A percentile compares a stretch with the other conserved stretches of the same genome.
These are phyloP conservation scores for Malachius bipustulatus DNA, from an alignment of 2,888 invertebrate species.

Conservation along the genomic window DNA sequence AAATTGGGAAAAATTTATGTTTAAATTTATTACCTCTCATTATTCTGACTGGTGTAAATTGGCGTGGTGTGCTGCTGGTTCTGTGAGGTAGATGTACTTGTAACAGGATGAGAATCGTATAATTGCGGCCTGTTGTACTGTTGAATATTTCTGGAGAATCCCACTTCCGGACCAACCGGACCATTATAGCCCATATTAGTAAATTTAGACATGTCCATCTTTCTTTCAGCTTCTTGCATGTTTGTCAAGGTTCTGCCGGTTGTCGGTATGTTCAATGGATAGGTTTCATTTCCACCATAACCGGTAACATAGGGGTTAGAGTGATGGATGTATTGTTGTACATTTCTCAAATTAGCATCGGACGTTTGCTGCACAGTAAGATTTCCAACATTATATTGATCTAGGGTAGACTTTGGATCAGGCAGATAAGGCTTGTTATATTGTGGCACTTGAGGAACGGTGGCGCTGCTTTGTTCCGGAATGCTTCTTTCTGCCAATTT, in stretches of 20 bases:
- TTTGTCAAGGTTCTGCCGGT: slow-evolving; percentile 18
- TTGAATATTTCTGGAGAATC: slow-evolving; percentile 25
- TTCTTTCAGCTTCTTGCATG: slow-evolving; percentile 23
- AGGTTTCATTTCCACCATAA: slow-evolving; percentile 18
- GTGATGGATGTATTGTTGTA: slow-evolving; percentile 1
- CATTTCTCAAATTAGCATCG: neutral
- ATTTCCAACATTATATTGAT: slow-evolving; percentile 5
- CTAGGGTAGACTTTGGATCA: slow-evolving; percentile 25
- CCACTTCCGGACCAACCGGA: slow-evolving; percentile 27
- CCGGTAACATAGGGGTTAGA: neutral
- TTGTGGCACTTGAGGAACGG: slow-evolving; percentile 13
- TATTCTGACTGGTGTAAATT: slow-evolving; percentile 11
- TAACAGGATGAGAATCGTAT: slow-evolving; percentile 16
- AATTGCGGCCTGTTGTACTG: slow-evolving; percentile 21
- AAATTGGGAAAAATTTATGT: no score
- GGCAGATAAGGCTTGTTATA: slow-evolving; percentile 25
- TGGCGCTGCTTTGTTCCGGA: neutral
- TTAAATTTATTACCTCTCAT: no score
- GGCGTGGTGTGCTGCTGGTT: slow-evolving; percentile 13
- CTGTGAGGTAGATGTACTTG: slow-evolving; percentile 19
- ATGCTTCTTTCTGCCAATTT: slow-evolving; percentile 4
- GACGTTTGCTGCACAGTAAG: neutral
- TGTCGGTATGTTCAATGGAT: slow-evolving; percentile 28
- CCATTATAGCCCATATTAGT: slow-evolving; percentile 35
- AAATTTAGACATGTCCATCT: slow-evolving; percentile 33